Evolutionary conservation across 1,140 invertebrate species (phyloP).

Genomic region (Ladona fulva): DNA sequence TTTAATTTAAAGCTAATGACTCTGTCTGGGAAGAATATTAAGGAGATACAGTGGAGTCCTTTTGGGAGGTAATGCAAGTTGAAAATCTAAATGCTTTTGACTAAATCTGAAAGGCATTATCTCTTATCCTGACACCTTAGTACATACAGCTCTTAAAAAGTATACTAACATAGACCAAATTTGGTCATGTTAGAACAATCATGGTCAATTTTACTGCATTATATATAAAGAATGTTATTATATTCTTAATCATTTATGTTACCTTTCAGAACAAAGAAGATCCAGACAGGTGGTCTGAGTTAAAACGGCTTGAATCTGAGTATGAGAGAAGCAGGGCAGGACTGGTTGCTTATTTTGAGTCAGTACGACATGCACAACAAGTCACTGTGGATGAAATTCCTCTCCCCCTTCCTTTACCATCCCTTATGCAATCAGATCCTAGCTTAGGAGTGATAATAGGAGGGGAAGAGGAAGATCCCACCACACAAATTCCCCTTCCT

Average conservation of each 20-base stretch:
- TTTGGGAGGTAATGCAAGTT: no score
- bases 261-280: slow-evolving; percentile 84
- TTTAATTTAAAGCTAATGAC: no score
- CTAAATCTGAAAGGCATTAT: no score
- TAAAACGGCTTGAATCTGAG: slow-evolving; percentile 83
- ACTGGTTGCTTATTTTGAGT: slow-evolving; percentile 87
- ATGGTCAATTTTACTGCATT: no score
- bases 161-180: no score
- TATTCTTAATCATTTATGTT: slow-evolving; percentile 22
- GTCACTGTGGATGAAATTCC: slow-evolving; percentile 93
- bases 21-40: no score
- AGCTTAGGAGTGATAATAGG: slow-evolving; percentile 13
- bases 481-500: slow-evolving; percentile 70
- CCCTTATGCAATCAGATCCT: slow-evolving; percentile 10
- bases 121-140: no score
- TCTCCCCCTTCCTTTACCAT: slow-evolving; percentile 45
- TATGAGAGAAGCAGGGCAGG: slow-evolving; percentile 84
- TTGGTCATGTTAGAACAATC: no score
- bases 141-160: no score
- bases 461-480: slow-evolving; percentile 35
- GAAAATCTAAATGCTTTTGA: no score
- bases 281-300: slow-evolving; percentile 82
- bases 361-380: slow-evolving; percentile 87
- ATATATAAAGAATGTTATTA: no score
- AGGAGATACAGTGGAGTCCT: no score